phyloP scores from a whole-genome alignment of 2,113 vertebrate genomes.

The Miniopterus natalensis region DNA sequence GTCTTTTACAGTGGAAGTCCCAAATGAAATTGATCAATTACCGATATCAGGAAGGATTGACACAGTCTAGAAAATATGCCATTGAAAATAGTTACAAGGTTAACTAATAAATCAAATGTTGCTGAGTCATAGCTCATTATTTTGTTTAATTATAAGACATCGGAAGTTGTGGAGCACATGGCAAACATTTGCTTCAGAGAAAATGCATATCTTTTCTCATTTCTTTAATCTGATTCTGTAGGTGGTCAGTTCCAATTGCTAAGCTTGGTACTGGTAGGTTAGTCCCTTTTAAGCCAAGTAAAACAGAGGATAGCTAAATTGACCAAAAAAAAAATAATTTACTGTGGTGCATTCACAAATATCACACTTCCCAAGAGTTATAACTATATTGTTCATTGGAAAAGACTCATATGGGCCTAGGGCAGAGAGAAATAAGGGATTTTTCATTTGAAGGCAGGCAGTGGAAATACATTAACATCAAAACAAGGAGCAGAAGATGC shows the following conservation, averaged over 20 bases:
- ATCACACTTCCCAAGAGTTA: conserved; percentile 79
- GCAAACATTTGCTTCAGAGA: conserved; percentile 78
- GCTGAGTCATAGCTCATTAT: conserved; percentile 76
- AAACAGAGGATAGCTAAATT: conserved; percentile 84
- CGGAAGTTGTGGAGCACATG: conserved; percentile 73
- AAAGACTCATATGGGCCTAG: conserved; percentile 74
- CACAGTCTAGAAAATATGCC: conserved; percentile 66
- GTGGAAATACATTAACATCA: conserved; percentile 59
- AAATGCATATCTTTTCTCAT: conserved; percentile 84
- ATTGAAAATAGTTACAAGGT: conserved; percentile 49
- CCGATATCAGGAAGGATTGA: conserved; percentile 69
- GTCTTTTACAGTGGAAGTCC: conserved; percentile 44
- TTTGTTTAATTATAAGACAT: conserved; percentile 80
- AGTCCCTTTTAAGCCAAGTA: conserved; percentile 84
- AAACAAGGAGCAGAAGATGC: conserved; percentile 45
- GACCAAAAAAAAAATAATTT: conserved; percentile 77
- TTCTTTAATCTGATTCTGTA: conserved; percentile 83
- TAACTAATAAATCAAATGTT: conserved; percentile 70
- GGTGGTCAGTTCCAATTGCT: conserved; percentile 83
- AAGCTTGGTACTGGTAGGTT: conserved; percentile 77
- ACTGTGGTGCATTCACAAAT: conserved; percentile 81
- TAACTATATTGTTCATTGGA: conserved; percentile 73
- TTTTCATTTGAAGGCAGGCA: conserved; percentile 61
- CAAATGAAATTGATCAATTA: conserved; percentile 61
- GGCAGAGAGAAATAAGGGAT: conserved; percentile 69